These are phyloP conservation scores for Eriosoma lanigerum DNA, from an alignment of 1,140 invertebrate genomes.

Conservation along the genomic window DNA sequence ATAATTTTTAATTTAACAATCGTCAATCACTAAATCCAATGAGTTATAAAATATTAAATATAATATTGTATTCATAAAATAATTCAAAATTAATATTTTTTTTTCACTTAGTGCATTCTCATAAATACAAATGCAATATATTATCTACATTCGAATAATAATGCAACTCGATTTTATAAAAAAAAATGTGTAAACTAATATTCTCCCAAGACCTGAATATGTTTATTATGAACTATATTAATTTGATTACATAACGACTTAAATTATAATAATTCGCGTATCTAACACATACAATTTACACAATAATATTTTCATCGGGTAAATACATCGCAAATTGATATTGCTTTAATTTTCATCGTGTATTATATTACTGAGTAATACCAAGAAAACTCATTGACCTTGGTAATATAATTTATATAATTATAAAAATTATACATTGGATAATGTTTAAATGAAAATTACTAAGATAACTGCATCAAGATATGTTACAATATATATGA, in stretches of 20 bases:
- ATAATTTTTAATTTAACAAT: no score
- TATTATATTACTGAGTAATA: neutral
- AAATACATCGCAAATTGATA: neutral
- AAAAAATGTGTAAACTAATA: no score
- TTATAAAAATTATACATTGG: neutral
- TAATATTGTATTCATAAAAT: no score
- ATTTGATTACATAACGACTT: neutral
- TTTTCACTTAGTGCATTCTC: no score
- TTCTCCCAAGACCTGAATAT: no score
- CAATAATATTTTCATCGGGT: neutral
- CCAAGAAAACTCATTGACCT: neutral
- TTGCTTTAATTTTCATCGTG: neutral
- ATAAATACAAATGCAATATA: no score
- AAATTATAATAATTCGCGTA: neutral
- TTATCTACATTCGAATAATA: no score
- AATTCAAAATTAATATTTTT: no score
- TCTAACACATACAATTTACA: neutral
- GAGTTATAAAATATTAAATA: no score
- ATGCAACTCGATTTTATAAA: no score
- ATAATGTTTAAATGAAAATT: neutral
- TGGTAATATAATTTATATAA: neutral
- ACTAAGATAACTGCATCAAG: neutral
- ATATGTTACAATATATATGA: neutral
- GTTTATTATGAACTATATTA: neutral
- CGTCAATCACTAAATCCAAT: no score